Conservation (phyloP, 2,888 invertebrate genomes). For the Cheilosia scutellata region DNA sequence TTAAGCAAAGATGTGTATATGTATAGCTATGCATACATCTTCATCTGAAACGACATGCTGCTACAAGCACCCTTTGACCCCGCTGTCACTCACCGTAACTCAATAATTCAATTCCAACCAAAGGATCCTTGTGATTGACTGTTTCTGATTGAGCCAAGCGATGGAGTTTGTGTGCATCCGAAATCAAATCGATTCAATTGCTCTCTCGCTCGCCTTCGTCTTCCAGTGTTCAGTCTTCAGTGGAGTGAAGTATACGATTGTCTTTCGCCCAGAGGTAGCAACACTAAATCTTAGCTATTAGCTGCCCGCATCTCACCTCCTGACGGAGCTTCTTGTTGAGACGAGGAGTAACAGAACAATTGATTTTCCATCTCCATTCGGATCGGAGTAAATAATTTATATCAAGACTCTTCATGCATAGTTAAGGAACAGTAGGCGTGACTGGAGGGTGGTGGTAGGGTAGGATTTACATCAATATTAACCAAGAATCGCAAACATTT, state of each 20-base stretch:
- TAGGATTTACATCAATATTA: conserved; percentile 73
- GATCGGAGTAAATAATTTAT: conserved; percentile 68
- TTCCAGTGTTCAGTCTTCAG: not conserved
- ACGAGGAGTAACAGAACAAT: conserved; percentile 59
- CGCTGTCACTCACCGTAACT: conserved; percentile 45
- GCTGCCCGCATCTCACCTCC: conserved; percentile 2
- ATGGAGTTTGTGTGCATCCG: conserved; percentile 54
- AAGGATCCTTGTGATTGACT: conserved; percentile 68
- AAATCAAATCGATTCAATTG: conserved; percentile 69
- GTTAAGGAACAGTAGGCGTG: conserved; percentile 45
- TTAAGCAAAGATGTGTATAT: conserved; percentile 32
- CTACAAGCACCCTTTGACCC: conserved; percentile 41
- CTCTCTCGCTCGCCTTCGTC: conserved; percentile 22
- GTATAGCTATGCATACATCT: not conserved
- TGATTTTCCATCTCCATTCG: conserved; percentile 53
- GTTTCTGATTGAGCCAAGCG: conserved; percentile 58
- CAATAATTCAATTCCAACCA: conserved; percentile 69
- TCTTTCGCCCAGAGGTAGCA: conserved; percentile 49
- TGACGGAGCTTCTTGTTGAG: not conserved
- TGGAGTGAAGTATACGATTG: conserved; percentile 26
- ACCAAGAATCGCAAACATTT: conserved; percentile 62
- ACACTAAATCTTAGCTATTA: conserved; percentile 48
- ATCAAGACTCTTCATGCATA: conserved; percentile 64
- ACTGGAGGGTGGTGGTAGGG: not conserved
- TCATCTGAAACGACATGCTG: conserved; percentile 26